phyloP scores from a whole-genome alignment of 1,140 invertebrate genomes.

The Drosophila kohkoa region DNA sequence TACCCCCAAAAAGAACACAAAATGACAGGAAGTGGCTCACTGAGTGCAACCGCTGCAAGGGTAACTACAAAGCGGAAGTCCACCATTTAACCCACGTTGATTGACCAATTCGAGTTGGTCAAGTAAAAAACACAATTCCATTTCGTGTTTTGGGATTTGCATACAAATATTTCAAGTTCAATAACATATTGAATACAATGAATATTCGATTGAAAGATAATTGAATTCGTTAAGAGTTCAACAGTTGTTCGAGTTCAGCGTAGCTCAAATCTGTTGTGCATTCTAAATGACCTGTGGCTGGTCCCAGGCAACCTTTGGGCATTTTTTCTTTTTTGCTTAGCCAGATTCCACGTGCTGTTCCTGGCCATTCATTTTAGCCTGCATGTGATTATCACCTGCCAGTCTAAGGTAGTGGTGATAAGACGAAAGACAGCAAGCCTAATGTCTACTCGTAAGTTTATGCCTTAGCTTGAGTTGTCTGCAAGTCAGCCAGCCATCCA shows the following conservation, averaged over 20 bases:
- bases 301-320: conserved; percentile 1
- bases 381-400: conserved; percentile 75
- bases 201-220: conserved; percentile 44
- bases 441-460: conserved; percentile 4
- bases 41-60: background rate
- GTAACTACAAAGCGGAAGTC: conserved; percentile 57
- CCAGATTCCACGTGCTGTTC: background rate
- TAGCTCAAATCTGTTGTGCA: conserved; percentile 32
- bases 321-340: conserved; percentile 7
- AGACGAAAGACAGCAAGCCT: conserved; percentile 19
- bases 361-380: conserved; percentile 38
- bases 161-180: too few species aligned
- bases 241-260: background rate
- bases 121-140: background rate
- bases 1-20: conserved; percentile 19
- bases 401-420: conserved; percentile 46
- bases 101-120: conserved; percentile 42
- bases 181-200: conserved; percentile 6
- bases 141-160: background rate
- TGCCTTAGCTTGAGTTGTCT: conserved; percentile 6
- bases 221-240: conserved; percentile 16
- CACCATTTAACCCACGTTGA: conserved; percentile 60
- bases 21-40: conserved; percentile 50
- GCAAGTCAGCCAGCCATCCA: conserved; percentile 17
- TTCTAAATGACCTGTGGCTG: conserved; percentile 41